Conservation (phyloP, 2,888 invertebrate genomes). For the Parochlus steinenii region DNA sequence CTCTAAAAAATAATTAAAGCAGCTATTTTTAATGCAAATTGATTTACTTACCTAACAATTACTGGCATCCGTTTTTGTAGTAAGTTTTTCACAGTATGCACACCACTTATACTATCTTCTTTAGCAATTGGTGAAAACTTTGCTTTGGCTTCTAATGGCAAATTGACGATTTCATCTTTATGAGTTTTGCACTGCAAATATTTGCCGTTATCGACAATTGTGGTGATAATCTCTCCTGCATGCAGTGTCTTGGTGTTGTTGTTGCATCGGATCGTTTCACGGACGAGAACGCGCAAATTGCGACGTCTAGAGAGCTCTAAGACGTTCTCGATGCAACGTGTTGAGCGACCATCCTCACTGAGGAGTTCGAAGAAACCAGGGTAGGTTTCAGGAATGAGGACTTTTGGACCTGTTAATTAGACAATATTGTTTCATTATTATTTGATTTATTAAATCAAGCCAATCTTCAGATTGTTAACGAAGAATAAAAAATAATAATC, state of each 20-base stretch:
- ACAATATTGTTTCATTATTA: too few relatives aligned
- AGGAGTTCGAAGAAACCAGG: slow-evolving; percentile 85
- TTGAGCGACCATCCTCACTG: slow-evolving; percentile 85
- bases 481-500: too few relatives aligned
- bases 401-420: slow-evolving; percentile 41
- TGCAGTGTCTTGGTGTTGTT: slow-evolving; percentile 42
- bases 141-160: slow-evolving; percentile 75
- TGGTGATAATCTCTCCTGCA: slow-evolving; percentile 70
- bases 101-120: slow-evolving; percentile 87
- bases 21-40: too few relatives aligned
- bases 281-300: slow-evolving; percentile 29
- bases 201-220: slow-evolving; percentile 54
- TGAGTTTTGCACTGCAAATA: slow-evolving; percentile 76
- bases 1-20: too few relatives aligned
- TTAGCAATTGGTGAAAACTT: slow-evolving; percentile 85
- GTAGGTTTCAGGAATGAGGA: slow-evolving; percentile 81
- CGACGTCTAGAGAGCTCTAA: slow-evolving; percentile 62
- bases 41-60: slow-evolving; percentile 57
- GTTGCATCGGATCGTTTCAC: slow-evolving; percentile 28
- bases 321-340: slow-evolving; percentile 78
- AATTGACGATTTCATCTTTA: slow-evolving; percentile 64
- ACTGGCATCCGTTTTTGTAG: slow-evolving; percentile 80
- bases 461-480: too few relatives aligned
- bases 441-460: too few relatives aligned
- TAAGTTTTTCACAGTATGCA: slow-evolving; percentile 78